Evolutionary conservation across 2,888 invertebrate genomes (phyloP), one percentile per base, ranked within the genome.

Genomic region (Eupithecia abbreviata): DNA sequence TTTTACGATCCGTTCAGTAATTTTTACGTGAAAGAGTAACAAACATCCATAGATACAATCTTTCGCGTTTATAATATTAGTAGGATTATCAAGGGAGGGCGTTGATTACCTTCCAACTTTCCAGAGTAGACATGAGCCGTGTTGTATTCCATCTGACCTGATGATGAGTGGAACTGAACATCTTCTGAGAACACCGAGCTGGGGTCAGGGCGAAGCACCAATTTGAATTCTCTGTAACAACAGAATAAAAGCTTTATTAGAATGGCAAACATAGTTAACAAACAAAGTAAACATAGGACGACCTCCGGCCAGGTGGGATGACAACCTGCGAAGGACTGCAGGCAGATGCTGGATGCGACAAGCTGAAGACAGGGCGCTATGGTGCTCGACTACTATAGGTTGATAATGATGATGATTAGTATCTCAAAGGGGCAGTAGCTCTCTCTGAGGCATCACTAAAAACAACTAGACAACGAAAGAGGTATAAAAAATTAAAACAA

Each of bases 71-170:
- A 30, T 30, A 30, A 30, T 30, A 30, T 30, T 30, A 30, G 30
- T 30, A 30, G 30, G 30, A 30, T 30, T 30, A 30, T 30, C 0
- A 13, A 13, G n/a, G n/a, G 5, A n/a, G n/a, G n/a, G 15, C 51
- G 6, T 51, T n/a, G 15, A 15, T 62, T 80, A 97, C 98, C 98
- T 96, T 97, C 97, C 81, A 98, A 95, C 83, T 96, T 96, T 82
- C 98, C 98, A 68, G 96, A 96, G 91, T 98, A 98, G 83, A 97
- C 96, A 83, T 96, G 96, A 76, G 96, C 96, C 74, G 96, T 96
- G 95, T 98, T 97, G 92, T 97, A 97, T 83, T 96, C 92, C 83
- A 98, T 91, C 81, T 96, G 96, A 73, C 97, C 97, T 71, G 95
- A 93, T 13, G 97, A 96, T 77, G 96, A 96, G 92, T 98, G 98